These are phyloP conservation scores for Sceliomorpha sp. DNA, from an alignment of 2,888 invertebrate species.

Conservation along the genomic window DNA sequence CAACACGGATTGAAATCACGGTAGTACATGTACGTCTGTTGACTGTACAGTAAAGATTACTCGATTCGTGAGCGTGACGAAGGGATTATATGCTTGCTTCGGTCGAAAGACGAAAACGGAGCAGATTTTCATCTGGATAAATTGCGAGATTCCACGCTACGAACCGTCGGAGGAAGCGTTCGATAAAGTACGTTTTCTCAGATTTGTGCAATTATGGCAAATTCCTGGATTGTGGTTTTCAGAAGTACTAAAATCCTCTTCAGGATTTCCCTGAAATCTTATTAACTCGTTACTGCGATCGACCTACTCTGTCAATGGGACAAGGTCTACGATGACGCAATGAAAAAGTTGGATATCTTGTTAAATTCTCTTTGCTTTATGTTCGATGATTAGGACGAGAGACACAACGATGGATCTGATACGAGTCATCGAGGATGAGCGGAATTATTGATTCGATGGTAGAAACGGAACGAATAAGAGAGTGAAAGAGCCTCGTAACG, in stretches of 20 bases:
- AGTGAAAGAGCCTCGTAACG: slow-evolving; percentile 65
- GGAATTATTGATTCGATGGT: slow-evolving; percentile 68
- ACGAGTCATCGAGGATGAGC: slow-evolving; percentile 34
- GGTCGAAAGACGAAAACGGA: slow-evolving; percentile 28
- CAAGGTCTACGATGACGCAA: slow-evolving; percentile 1
- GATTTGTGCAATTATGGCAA: no score
- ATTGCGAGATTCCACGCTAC: no score
- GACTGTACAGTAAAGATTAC: slow-evolving; percentile 63
- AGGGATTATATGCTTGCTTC: slow-evolving; percentile 42
- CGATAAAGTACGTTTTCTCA: no score
- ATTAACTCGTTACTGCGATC: slow-evolving; percentile 8
- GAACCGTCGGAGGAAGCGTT: no score
- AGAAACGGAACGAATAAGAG: slow-evolving; percentile 36
- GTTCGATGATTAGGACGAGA: slow-evolving; percentile 9
- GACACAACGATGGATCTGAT: slow-evolving; percentile 35
- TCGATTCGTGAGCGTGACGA: slow-evolving; percentile 46
- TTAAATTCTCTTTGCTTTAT: slow-evolving; percentile 1
- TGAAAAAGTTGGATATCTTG: slow-evolving; percentile 9
- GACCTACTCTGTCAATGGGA: no score
- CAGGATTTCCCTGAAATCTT: no score
- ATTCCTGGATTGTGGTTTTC: no score
- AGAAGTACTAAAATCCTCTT: no score
- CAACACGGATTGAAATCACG: slow-evolving; percentile 78
- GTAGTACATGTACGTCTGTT: slow-evolving; percentile 60
- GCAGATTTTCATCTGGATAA: no score